Percentiles rank a stretch among this genome's conserved stretches.
Conservation (phyloP, 2,797 vertebrate genomes). For the Poliocrania exsul region DNA sequence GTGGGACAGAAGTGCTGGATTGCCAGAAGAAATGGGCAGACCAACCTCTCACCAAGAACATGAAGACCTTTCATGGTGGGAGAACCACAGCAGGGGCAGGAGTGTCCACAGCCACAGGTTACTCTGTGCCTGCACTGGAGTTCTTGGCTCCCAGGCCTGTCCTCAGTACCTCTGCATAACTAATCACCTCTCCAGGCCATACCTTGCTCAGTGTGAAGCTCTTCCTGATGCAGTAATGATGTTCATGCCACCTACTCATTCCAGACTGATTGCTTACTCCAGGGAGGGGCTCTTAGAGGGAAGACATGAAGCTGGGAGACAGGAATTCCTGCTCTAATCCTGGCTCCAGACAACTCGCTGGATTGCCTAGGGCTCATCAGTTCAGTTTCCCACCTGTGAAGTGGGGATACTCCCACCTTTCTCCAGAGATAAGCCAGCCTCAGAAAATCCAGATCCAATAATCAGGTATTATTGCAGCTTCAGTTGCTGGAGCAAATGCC, state of each 20-base stretch:
- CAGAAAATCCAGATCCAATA: slow-evolving; percentile 31
- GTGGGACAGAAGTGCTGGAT: not conserved
- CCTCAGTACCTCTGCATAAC: not conserved
- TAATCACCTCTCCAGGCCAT: not conserved
- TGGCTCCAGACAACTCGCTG: not conserved
- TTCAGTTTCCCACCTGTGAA: slow-evolving; percentile 67
- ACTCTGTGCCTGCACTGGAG: not conserved
- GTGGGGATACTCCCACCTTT: slow-evolving; percentile 37
- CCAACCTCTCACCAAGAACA: not conserved
- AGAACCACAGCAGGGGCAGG: not conserved
- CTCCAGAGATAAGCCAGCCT: slow-evolving; percentile 23
- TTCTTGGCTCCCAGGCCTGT: not conserved
- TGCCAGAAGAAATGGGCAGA: not conserved
- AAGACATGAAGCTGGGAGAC: slow-evolving; percentile 38
- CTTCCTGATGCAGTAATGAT: not conserved
- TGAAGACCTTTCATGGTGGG: not conserved
- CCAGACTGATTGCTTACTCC: slow-evolving; percentile 42
- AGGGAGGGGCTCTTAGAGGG: slow-evolving; percentile 46
- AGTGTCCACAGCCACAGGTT: not conserved
- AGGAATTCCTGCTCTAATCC: slow-evolving; percentile 53
- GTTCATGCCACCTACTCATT: slow-evolving; percentile 37
- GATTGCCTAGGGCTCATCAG: slow-evolving; percentile 12
- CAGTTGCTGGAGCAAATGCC: not conserved
- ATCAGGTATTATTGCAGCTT: not conserved
- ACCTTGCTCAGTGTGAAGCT: not conserved